Base-by-base conservation (phyloP, 1,140 invertebrate species). In the Kradibia gibbosae region DNA sequence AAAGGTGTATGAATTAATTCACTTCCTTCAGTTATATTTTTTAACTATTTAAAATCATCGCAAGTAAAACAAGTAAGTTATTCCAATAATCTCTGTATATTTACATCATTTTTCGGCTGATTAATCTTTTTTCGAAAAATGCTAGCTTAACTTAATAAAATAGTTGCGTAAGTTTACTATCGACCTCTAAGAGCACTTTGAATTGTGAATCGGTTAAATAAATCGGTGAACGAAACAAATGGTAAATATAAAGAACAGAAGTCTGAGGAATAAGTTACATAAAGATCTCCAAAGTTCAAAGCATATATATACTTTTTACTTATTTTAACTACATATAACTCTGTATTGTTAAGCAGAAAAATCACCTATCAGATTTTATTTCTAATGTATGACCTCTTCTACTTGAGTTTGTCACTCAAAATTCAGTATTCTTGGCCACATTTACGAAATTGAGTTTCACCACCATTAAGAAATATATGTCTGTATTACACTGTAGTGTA, bases 301-400 rank as follows among this genome's bases (percentile, higher is more conserved):
- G 28, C 11, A 34, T 62, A 62, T 31, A 62, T 15, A 25, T 34
- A 28, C 34, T 62, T 31, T 25, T 62, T 34, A 62, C 3, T 67
- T 22, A 31, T 34, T 67, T 67, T 67, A 36, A 36, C 36, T 67
- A 36, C n/a, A 39, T 39, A 22, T 67, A 36, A 10, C 34, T 67
- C 39, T n/a, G 22, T 36, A 0, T 2, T 8, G 17, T 39, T 36
- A 20, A 39, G 20, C 34, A 10, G 17, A 34, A 67, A 0, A 39
- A 36, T n/a, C 62, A 67, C 62, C 62, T 67, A 36, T 39, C 62
- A n/a, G n/a, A 36, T 67, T 10, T 22, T 22, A 67, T 39, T 67
- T 17, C 34, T 36, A 39, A 67, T 67, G 20, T 67, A 67, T 39
- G 62, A 36, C 62, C 62, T 67, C 62, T 67, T 67, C 62, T 36